phyloP scores from a whole-genome alignment of 2,888 invertebrate genomes.

The Synanthedon myopaeformis region DNA sequence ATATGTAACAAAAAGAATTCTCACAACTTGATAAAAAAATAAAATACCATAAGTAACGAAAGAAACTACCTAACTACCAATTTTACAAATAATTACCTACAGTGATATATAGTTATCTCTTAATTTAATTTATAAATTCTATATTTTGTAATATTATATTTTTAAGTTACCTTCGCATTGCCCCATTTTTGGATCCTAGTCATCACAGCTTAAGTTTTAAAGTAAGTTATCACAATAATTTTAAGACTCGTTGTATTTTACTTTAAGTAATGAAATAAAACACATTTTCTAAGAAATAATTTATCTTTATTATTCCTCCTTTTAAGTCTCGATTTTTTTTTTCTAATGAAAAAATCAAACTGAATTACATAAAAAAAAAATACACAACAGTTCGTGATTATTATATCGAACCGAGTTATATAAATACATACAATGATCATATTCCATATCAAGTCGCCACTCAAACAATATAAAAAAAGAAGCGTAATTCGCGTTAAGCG shows the following conservation, averaged over 20 bases:
- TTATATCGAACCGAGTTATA: constrained; percentile 41
- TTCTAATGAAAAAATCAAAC: constrained; percentile 65
- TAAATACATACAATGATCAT: constrained; percentile 46
- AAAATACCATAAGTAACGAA: no score
- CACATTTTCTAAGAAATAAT: constrained; percentile 62
- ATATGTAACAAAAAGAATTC: no score
- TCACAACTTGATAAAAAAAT: no score
- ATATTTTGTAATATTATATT: neutral
- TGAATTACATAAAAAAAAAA: constrained; percentile 64
- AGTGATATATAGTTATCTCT: no score
- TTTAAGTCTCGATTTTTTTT: constrained; percentile 63
- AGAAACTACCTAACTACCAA: no score
- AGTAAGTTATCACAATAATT: constrained; percentile 4
- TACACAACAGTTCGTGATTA: constrained; percentile 59
- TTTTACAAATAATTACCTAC: no score
- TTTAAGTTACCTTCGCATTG: neutral
- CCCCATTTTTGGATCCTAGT: neutral
- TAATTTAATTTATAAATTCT: no score
- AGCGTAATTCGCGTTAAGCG: constrained; percentile 23
- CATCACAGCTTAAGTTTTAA: neutral
- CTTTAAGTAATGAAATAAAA: constrained; percentile 37
- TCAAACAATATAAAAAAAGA: constrained; percentile 33
- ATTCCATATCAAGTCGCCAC: constrained; percentile 32
- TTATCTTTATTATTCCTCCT: constrained; percentile 65
- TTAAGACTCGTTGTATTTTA: neutral